Percentiles rank a stretch among this genome's conserved stretches.
phyloP scores from a whole-genome alignment of 2,113 vertebrate genomes.

The Podarcis cretensis region DNA sequence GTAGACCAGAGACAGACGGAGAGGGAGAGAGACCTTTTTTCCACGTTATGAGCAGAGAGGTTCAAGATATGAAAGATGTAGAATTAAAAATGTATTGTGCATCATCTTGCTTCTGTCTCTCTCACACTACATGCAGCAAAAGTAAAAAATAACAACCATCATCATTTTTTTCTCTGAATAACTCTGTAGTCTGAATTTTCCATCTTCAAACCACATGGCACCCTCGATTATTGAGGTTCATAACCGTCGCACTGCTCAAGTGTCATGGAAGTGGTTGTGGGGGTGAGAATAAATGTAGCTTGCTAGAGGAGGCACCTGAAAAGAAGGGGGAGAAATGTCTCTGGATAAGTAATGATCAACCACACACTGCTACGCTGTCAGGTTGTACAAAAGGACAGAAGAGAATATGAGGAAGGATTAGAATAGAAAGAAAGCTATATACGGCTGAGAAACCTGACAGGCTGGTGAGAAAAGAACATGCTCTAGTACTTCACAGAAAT shows the following conservation, averaged over 20 bases:
- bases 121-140: not conserved
- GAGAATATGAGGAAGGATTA: constrained; percentile 47
- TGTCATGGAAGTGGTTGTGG: not conserved
- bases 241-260: constrained; percentile 21
- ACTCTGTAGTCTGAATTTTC: constrained; percentile 6
- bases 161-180: not conserved
- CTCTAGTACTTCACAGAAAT: constrained; percentile 30
- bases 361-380: constrained; percentile 45
- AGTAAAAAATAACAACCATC: not conserved
- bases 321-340: constrained; percentile 43
- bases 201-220: constrained; percentile 25
- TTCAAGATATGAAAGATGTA: not conserved
- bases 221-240: not conserved
- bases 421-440: constrained; percentile 46
- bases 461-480: constrained; percentile 31
- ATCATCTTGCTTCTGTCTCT: not conserved
- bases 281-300: constrained; percentile 38
- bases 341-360: constrained; percentile 47
- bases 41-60: not conserved
- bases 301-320: constrained; percentile 37
- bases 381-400: constrained; percentile 55
- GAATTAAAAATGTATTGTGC: not conserved
- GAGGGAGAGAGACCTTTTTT: too few species aligned
- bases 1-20: too few species aligned
- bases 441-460: constrained; percentile 40